phyloP scores from a whole-genome alignment of 2,797 vertebrate species.

The Fratercula arctica region DNA sequence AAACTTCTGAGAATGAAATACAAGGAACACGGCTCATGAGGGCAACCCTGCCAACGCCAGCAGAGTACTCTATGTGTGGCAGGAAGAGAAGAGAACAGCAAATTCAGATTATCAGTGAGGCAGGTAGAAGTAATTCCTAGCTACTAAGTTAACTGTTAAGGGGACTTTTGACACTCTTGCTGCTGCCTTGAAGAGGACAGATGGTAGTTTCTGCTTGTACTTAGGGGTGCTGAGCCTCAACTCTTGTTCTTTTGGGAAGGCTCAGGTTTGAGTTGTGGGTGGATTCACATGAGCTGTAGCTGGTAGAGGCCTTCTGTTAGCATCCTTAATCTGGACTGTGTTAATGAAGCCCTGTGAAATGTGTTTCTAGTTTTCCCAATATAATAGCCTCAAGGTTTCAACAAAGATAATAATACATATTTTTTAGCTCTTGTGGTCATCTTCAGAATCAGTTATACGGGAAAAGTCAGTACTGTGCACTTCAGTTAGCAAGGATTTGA shows the following conservation, averaged over 20 bases:
- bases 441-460: background rate
- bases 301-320: background rate
- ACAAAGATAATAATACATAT: background rate
- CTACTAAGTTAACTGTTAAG: background rate
- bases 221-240: background rate
- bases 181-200: background rate
- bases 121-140: background rate
- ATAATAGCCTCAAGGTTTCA: background rate
- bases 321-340: background rate
- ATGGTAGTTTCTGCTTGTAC: background rate
- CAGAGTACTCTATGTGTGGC: background rate
- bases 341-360: background rate
- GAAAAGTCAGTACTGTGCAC: background rate
- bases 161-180: background rate
- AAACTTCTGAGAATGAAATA: background rate
- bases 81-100: background rate
- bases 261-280: background rate
- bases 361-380: background rate
- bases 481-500: background rate
- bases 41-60: background rate
- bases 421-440: background rate
- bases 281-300: background rate
- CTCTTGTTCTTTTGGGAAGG: background rate
- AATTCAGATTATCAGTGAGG: background rate
- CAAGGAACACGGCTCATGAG: background rate